phyloP scores from a whole-genome alignment of 2,888 invertebrate species.

The Caenorhabditis sp. region DNA sequence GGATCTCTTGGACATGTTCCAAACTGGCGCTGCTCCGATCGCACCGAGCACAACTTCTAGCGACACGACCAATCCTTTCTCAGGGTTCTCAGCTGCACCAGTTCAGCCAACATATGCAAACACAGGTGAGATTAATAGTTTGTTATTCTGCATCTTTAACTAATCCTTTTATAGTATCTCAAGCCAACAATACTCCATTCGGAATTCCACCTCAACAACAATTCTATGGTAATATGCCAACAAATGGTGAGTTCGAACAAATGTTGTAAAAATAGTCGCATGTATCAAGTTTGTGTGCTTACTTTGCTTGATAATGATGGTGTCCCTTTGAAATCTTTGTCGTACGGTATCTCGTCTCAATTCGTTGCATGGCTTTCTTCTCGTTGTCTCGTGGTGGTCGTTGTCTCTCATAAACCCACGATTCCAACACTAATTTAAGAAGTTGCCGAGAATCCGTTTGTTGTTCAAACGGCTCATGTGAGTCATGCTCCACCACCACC shows the following conservation, averaged over 20 bases:
- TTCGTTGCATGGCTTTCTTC: too few relatives aligned
- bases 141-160: too few relatives aligned
- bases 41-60: conserved; percentile 17
- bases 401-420: background rate
- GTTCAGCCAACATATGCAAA: conserved; percentile 8
- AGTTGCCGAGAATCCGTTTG: conserved; percentile 45
- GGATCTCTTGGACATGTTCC: conserved; percentile 38
- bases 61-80: conserved; percentile 57
- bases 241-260: conserved; percentile 10
- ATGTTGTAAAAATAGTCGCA: background rate
- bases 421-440: conserved; percentile 16
- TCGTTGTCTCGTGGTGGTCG: too few relatives aligned
- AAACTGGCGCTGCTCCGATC: conserved; percentile 3
- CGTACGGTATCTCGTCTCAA: too few relatives aligned
- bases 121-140: too few relatives aligned
- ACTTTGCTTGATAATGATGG: too few relatives aligned
- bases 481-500: conserved; percentile 25
- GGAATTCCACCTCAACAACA: conserved; percentile 11
- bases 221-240: conserved; percentile 2
- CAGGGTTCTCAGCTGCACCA: conserved; percentile 22
- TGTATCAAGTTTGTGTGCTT: too few relatives aligned
- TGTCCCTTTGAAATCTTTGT: too few relatives aligned
- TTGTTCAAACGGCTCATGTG: conserved; percentile 15
- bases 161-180: background rate
- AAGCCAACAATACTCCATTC: conserved; percentile 7